phyloP scores from a whole-genome alignment of 2,113 vertebrate species.

The Gymnarchus niloticus region DNA sequence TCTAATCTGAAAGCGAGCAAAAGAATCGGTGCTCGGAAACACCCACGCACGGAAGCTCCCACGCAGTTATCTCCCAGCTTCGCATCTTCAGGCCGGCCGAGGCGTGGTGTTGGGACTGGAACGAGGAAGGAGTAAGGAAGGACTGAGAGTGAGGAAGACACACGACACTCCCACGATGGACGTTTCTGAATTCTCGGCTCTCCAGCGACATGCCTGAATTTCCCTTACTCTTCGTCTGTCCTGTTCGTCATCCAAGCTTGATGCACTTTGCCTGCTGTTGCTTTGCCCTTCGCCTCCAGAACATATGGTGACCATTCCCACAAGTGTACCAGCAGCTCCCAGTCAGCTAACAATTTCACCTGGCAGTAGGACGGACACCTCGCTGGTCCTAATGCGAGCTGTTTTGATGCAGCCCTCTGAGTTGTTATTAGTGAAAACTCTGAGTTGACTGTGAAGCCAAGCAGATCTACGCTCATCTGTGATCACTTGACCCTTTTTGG shows the following conservation, averaged over 20 bases:
- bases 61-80: not conserved
- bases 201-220: not conserved
- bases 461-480: too few relatives aligned
- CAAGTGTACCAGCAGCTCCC: not conserved
- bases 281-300: not conserved
- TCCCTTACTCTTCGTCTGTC: not conserved
- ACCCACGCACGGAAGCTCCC: not conserved
- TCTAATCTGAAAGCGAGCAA: not conserved
- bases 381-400: not conserved
- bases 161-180: not conserved
- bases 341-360: not conserved
- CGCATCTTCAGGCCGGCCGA: too few relatives aligned
- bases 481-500: not conserved
- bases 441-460: too few relatives aligned
- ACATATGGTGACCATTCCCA: not conserved
- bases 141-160: not conserved
- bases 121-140: not conserved
- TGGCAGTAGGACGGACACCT: not conserved
- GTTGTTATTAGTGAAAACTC: not conserved
- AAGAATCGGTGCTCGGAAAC: not conserved
- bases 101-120: not conserved
- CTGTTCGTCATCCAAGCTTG: not conserved
- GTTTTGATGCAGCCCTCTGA: not conserved
- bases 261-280: not conserved
- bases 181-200: not conserved